These are phyloP conservation scores for Grantiella picta DNA, from an alignment of 2,113 vertebrate genomes.

Conservation along the genomic window DNA sequence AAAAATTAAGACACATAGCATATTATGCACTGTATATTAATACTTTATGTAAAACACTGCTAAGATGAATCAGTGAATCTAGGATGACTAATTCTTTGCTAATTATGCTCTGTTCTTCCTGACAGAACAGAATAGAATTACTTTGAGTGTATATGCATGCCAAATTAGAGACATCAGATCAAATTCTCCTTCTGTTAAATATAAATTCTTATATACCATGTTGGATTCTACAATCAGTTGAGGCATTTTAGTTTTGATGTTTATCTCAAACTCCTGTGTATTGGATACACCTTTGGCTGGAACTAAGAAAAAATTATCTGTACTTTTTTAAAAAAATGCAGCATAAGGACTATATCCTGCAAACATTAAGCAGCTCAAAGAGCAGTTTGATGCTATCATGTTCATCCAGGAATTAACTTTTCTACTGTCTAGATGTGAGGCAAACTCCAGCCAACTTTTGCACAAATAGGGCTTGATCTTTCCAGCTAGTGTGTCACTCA, in stretches of 20 bases:
- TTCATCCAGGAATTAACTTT: neutral
- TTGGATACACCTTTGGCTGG: neutral
- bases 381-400: neutral
- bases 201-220: neutral
- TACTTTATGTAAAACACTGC: slow-evolving; percentile 15
- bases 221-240: neutral
- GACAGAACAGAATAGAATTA: slow-evolving; percentile 1
- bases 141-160: neutral
- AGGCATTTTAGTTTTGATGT: neutral
- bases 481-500: neutral
- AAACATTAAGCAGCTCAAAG: neutral
- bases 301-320: neutral
- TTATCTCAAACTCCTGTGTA: neutral
- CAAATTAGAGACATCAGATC: neutral
- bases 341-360: neutral
- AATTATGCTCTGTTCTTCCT: slow-evolving; percentile 18
- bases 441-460: neutral
- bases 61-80: neutral
- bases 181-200: neutral
- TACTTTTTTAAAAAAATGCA: neutral
- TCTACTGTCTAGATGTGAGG: neutral
- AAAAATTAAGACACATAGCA: neutral
- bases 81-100: neutral
- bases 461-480: neutral
- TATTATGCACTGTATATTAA: neutral